These are phyloP conservation scores for Acanthornis magna DNA, from an alignment of 2,797 vertebrate species.

Conservation along the genomic window DNA sequence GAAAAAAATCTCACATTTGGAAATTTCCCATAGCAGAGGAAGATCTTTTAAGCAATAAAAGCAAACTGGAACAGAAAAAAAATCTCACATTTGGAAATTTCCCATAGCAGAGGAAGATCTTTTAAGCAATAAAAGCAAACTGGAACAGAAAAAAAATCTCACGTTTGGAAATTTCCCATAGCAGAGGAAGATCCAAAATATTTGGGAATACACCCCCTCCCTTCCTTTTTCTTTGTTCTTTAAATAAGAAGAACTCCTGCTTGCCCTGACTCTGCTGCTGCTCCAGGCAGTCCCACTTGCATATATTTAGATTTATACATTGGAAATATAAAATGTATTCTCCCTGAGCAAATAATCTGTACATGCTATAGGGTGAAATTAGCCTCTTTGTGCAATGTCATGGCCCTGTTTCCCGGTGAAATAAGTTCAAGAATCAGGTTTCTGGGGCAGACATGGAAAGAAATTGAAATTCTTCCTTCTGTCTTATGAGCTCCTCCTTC, in stretches of 20 bases:
- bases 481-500: not conserved
- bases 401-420: constrained; percentile 42
- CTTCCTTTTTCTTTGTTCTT: not conserved
- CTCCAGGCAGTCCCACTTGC: not conserved
- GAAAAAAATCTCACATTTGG: not conserved
- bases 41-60: not conserved
- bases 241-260: not conserved
- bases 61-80: not conserved
- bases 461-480: not conserved
- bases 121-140: not conserved
- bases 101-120: not conserved
- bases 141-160: not conserved
- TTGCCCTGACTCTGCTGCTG: not conserved
- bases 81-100: not conserved
- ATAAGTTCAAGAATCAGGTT: constrained; percentile 59
- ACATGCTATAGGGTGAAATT: not conserved
- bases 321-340: not conserved
- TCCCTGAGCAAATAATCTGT: not conserved
- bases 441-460: constrained; percentile 1
- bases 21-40: not conserved
- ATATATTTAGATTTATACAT: not conserved
- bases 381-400: constrained; percentile 51
- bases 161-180: not conserved
- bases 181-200: not conserved
- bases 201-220: not conserved